Percentiles rank a stretch among this genome's conserved stretches.
Conservation (phyloP, 2,113 vertebrate species). For the Psittacara wagleri region DNA sequence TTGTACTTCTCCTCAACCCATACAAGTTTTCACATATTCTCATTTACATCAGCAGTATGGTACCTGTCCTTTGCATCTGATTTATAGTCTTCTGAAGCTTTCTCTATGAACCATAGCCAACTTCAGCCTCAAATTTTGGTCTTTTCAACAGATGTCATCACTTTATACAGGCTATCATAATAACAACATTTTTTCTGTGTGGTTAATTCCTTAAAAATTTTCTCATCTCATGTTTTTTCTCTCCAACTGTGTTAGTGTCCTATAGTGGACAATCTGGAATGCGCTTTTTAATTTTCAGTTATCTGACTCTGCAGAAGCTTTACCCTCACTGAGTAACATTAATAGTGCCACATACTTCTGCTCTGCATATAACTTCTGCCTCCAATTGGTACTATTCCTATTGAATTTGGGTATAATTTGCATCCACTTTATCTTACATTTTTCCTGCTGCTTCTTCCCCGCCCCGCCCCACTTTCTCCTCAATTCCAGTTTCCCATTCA, state of each 20-base stretch:
- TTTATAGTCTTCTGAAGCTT: neutral
- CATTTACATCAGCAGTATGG: neutral
- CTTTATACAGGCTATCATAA: neutral
- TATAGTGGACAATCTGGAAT: neutral
- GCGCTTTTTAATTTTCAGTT: accelerated
- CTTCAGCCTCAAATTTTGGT: neutral
- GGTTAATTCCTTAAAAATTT: neutral
- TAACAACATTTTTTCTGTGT: neutral
- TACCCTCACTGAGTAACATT: neutral
- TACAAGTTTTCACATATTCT: neutral
- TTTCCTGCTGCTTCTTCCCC: neutral
- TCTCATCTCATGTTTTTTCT: neutral
- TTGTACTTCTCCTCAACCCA: neutral
- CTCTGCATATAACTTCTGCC: neutral
- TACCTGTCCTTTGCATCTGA: neutral
- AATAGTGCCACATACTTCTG: neutral
- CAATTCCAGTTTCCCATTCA: neutral
- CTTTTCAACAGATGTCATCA: neutral
- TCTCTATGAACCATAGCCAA: neutral
- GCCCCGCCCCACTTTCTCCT: accelerated
- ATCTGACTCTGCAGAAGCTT: neutral
- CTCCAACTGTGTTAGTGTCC: neutral
- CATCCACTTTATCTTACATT: neutral
- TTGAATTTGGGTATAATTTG: neutral
- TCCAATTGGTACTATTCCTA: neutral